These are phyloP conservation scores for Amiota mariae DNA, from an alignment of 2,888 invertebrate genomes.

Conservation along the genomic window DNA sequence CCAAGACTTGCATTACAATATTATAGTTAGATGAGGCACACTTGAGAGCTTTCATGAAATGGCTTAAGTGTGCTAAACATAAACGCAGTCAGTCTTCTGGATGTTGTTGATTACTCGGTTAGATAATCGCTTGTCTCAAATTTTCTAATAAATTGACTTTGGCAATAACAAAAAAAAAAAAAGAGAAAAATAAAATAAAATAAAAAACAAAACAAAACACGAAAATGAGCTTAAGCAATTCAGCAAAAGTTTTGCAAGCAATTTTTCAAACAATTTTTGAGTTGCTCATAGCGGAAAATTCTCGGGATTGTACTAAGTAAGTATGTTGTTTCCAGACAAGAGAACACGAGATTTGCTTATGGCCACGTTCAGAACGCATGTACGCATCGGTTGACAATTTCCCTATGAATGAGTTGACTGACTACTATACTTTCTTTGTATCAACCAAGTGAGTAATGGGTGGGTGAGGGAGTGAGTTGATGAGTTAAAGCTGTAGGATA, in stretches of 20 bases:
- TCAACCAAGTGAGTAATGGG: not conserved
- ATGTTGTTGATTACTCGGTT: slow-evolving; percentile 42
- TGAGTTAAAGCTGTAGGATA: no score
- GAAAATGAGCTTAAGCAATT: slow-evolving; percentile 39
- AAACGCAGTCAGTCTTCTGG: slow-evolving; percentile 35
- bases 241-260: slow-evolving; percentile 21
- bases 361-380: slow-evolving; percentile 49
- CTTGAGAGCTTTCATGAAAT: not conserved
- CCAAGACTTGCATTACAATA: not conserved
- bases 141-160: slow-evolving; percentile 66
- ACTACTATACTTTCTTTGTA: no score
- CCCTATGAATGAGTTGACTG: slow-evolving; percentile 21
- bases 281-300: slow-evolving; percentile 63
- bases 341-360: slow-evolving; percentile 30
- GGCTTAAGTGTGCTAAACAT: slow-evolving; percentile 46
- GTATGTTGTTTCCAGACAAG: slow-evolving; percentile 48
- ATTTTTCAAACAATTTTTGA: slow-evolving; percentile 53
- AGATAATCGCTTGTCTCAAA: slow-evolving; percentile 63
- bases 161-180: slow-evolving; percentile 55
- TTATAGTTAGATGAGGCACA: not conserved
- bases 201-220: not conserved
- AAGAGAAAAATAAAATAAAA: not conserved
- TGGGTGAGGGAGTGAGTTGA: not conserved
- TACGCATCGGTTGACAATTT: slow-evolving; percentile 55
- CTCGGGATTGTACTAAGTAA: slow-evolving; percentile 63